phyloP scores from a whole-genome alignment of 2,797 vertebrate genomes.

The Selene dorsalis region DNA sequence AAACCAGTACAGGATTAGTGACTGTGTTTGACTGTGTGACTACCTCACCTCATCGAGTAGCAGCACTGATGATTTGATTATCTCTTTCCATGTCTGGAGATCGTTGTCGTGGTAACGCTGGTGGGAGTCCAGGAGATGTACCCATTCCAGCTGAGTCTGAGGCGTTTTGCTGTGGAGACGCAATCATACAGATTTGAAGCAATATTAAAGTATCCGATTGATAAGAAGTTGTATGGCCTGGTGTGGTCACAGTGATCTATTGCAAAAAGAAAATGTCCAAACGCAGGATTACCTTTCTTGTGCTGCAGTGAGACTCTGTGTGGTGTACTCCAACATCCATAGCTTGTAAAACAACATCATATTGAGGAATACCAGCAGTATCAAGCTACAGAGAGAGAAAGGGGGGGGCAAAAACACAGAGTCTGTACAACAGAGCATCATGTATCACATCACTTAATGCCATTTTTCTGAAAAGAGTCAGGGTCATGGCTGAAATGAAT shows the following conservation, averaged over 20 bases:
- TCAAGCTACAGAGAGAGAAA: slow-evolving; percentile 82
- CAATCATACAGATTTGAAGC: neutral
- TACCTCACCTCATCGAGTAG: slow-evolving; percentile 93
- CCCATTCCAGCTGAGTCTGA: slow-evolving; percentile 97
- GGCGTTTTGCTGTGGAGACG: slow-evolving; percentile 88
- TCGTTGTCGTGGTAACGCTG: slow-evolving; percentile 96
- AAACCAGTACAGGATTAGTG: neutral
- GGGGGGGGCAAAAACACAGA: slow-evolving; percentile 3
- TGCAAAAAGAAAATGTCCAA: slow-evolving; percentile 38
- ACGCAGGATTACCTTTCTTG: slow-evolving; percentile 89
- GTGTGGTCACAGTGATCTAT: no score
- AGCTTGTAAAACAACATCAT: slow-evolving; percentile 99
- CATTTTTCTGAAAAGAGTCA: no score
- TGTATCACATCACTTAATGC: no score
- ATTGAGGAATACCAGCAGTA: slow-evolving; percentile 97
- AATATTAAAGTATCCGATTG: slow-evolving; percentile 6
- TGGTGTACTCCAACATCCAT: slow-evolving; percentile 98
- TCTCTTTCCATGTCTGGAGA: slow-evolving; percentile 97
- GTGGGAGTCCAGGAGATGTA: slow-evolving; percentile 95
- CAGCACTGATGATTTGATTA: slow-evolving; percentile 95
- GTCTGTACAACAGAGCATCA: neutral
- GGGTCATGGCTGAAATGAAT: slow-evolving; percentile 43
- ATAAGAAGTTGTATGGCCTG: no score
- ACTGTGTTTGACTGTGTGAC: slow-evolving; percentile 27
- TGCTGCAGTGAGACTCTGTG: slow-evolving; percentile 87